phyloP scores from a whole-genome alignment of 2,797 vertebrate genomes.

The Xenopus petersii region DNA sequence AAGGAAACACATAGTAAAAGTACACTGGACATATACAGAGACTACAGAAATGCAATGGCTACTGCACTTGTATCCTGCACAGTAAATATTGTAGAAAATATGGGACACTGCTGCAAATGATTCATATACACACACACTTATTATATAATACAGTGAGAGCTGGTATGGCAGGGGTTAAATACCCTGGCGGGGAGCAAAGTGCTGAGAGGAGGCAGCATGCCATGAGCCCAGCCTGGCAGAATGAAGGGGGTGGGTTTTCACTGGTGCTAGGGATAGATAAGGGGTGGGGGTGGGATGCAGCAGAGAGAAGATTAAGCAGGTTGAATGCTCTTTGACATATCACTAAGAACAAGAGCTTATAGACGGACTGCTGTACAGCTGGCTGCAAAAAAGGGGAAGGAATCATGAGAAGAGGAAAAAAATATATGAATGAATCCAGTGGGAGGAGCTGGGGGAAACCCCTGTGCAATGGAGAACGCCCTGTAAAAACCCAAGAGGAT shows the following conservation, averaged over 20 bases:
- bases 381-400: constrained; percentile 35
- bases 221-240: constrained; percentile 38
- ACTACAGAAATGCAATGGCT: too few relatives aligned
- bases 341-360: constrained; percentile 23
- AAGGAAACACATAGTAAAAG: too few relatives aligned
- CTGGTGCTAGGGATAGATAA: constrained; percentile 55
- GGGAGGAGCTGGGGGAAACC: constrained; percentile 97
- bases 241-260: constrained; percentile 26
- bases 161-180: constrained; percentile 14
- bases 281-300: constrained; percentile 21
- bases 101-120: too few relatives aligned
- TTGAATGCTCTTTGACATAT: constrained; percentile 28
- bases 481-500: constrained; percentile 57
- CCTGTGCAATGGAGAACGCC: constrained; percentile 80
- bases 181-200: constrained; percentile 7
- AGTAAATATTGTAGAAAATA: too few relatives aligned
- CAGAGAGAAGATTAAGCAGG: constrained; percentile 1
- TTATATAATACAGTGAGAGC: neutral
- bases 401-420: constrained; percentile 22
- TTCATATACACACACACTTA: neutral
- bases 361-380: constrained; percentile 27
- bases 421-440: constrained; percentile 73
- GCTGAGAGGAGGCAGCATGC: constrained; percentile 36
- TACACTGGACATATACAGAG: too few relatives aligned
- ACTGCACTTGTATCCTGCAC: too few relatives aligned